Base-by-base conservation (phyloP, 1,140 invertebrate genomes). In the Drosophila littoralis region DNA sequence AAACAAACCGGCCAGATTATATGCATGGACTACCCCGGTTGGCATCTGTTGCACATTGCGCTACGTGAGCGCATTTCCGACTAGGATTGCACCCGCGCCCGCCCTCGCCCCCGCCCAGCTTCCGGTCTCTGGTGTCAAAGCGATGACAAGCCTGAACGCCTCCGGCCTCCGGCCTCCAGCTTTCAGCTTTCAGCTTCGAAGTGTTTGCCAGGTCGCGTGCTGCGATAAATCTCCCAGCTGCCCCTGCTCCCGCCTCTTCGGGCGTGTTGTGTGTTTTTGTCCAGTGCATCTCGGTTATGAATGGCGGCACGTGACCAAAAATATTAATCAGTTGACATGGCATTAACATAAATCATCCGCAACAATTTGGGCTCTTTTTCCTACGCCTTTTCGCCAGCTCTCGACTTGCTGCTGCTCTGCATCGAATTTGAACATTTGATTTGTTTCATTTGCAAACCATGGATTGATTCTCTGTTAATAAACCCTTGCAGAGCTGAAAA, bases 271-370 rank as follows among this genome's bases (percentile, higher is more conserved):
- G 22, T 17, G 17, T 2, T n/a, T 52, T 9, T 38, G 50, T 28
- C 32, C 40, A 54, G 54, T 40, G 48, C 45, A n/a, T 45, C 42
- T 38, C 51, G 48, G 76, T 64, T 78, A 73, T 63, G 84, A 73
- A 81, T 81, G 77, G 55, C 77, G 84, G 85, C 84, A 89, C 84
- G 84, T 89, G 84, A 89, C 84, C 84, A 51, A 89, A 89, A 89
- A 89, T 89, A 89, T 89, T 89, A 89, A 90, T 84, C 84, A 89
- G 84, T 90, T 88, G 74, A 84, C 85, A 90, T 79, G 85, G 80
- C 71, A 89, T 89, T 89, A 89, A 89, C 84, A 89, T 89, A 89
- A 89, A 89, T 89, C 84, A 89, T 89, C 75, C 77, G 84, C 77
- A 75, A 89, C 77, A 83, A 84, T 89, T 83, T 83, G 64, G 75